phyloP scores from a whole-genome alignment of 2,797 vertebrate genomes.

The Hydrolagus colliei region DNA sequence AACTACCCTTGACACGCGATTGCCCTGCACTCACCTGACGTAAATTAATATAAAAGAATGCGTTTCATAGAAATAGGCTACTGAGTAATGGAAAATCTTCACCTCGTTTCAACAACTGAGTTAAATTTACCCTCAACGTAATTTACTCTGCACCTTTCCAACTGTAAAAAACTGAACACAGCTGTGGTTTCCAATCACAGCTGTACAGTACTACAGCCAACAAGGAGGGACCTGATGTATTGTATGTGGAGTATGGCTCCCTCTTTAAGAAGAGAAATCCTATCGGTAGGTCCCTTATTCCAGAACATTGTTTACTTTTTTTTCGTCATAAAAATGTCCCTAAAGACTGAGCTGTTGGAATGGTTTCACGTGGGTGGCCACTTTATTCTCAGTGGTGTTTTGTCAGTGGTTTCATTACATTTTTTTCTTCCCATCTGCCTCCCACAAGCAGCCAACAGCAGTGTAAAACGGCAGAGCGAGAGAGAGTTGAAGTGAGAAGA shows the following conservation, averaged over 20 bases:
- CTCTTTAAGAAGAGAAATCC: background rate
- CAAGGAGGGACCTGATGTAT: background rate
- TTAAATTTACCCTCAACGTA: background rate
- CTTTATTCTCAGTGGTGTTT: background rate
- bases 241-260: background rate
- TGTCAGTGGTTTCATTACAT: background rate
- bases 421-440: background rate
- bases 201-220: background rate
- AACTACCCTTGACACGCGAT: too few species aligned
- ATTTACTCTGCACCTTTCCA: background rate
- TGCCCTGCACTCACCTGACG: background rate
- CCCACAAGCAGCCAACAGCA: background rate
- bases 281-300: background rate
- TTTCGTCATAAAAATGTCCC: background rate
- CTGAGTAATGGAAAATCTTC: background rate
- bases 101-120: background rate
- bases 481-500: background rate
- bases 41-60: background rate
- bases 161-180: background rate
- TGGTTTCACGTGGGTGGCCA: background rate
- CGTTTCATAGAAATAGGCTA: background rate
- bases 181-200: background rate
- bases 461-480: background rate
- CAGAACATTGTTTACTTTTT: background rate
- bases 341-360: background rate